Base-by-base conservation (phyloP, 2,797 vertebrate species). In the Trachops cirrhosus region DNA sequence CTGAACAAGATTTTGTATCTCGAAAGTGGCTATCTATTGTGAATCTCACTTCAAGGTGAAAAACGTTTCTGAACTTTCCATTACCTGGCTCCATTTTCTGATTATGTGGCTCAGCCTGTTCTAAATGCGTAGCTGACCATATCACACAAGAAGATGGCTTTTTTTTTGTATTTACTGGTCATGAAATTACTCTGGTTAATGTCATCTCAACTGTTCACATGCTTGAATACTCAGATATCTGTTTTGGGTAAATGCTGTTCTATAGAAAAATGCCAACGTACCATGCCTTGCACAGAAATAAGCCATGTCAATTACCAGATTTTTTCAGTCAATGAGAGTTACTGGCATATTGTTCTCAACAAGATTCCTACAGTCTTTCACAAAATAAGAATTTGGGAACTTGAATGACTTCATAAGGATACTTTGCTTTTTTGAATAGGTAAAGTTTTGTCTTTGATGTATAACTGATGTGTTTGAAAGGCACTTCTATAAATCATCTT, bases 371-470 rank as follows among this genome's bases (percentile, higher is more conserved):
- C 0, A 39, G 24, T 2, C n/a, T 57, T 89, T 85, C 46, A 19
- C 50, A 44, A 22, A 37, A 10, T 67, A 54, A 92, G 18, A 64
- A 78, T 85, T 85, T 73, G 39, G 83, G 32, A 44, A 77, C 48
- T 73, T 91, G 59, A 80, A 68, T 46, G 52, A 21, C 48, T 95
- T 90, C 22, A 29, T 73, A 89, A 82, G 50, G 24, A 44, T 18
- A 22, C 18, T 92, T 86, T 21, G 67, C 32, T 75, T 68, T 95
- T 92, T 90, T 88, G 68, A 95, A 77, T 39, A 85, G 85, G 19
- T 71, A 21, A 34, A 68, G 19, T 41, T 86, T 67, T 93, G 46
- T 79, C 54, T 95, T 89, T 91, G 62, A 80, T 68, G n/a, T 80
- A 12, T 70, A 50, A 44, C 44, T 94, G 92, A 86, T 86, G 29